Evolutionary conservation across 1,140 invertebrate genomes (phyloP).

Genomic region (Mizuhopecten yessoensis): DNA sequence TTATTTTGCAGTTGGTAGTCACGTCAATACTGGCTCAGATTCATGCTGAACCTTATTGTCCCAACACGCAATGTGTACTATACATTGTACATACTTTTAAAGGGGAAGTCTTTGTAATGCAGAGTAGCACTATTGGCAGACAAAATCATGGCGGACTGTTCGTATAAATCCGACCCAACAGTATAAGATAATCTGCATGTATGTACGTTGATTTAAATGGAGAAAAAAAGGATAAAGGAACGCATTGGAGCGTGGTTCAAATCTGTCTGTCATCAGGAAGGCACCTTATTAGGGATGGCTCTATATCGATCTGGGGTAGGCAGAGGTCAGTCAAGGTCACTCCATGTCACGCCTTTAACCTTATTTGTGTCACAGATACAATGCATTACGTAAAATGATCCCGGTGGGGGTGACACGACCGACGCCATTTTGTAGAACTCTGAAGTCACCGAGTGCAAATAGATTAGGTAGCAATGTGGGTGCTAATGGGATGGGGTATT

Average conservation of each 20-base stretch:
- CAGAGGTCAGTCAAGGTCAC: conserved; percentile 1
- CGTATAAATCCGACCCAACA: neutral
- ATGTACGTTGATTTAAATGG: too few relatives aligned
- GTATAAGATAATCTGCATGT: neutral
- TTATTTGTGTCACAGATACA: neutral
- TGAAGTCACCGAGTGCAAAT: neutral
- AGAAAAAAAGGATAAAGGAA: neutral
- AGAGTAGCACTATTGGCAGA: neutral
- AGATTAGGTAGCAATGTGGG: neutral
- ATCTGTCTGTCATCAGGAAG: neutral
- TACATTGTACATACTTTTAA: neutral
- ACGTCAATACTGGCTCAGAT: too few relatives aligned
- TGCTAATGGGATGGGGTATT: neutral
- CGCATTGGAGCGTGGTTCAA: neutral
- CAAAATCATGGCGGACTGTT: neutral
- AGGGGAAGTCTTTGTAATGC: neutral
- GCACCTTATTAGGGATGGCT: neutral
- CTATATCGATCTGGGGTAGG: neutral
- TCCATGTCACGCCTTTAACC: neutral
- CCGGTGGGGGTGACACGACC: neutral
- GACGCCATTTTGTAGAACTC: neutral
- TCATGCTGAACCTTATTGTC: neutral
- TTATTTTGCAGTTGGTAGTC: too few relatives aligned
- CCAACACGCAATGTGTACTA: too few relatives aligned
- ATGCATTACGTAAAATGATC: neutral